Conservation (phyloP, 2,888 invertebrate species). For the Rotaria macrura region DNA sequence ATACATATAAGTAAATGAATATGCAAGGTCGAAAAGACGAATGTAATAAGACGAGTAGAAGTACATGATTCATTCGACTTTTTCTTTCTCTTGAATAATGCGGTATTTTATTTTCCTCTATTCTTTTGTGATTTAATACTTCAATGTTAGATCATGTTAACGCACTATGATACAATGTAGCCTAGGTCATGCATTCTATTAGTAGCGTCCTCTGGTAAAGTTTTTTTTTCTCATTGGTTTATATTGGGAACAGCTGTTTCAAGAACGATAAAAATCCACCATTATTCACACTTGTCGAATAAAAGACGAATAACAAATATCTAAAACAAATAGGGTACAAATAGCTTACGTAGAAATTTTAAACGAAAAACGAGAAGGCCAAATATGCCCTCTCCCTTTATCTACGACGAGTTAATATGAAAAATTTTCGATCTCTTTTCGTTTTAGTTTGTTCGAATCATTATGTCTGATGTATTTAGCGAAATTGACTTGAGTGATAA, state of each 20-base stretch:
- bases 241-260: slow-evolving; percentile 3
- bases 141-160: neutral
- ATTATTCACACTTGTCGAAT: neutral
- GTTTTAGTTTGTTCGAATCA: neutral
- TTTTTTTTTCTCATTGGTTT: neutral
- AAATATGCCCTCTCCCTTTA: too few species aligned
- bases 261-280: neutral
- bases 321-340: neutral
- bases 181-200: neutral
- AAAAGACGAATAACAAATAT: neutral
- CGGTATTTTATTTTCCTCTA: too few species aligned
- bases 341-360: neutral
- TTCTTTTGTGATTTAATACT: too few species aligned
- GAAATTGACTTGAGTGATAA: neutral
- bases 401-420: too few species aligned
- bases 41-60: too few species aligned
- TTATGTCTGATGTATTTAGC: neutral
- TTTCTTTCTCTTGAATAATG: too few species aligned
- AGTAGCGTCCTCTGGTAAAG: slow-evolving; percentile 10
- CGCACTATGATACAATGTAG: neutral
- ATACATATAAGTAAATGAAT: too few species aligned
- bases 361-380: too few species aligned
- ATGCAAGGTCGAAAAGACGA: too few species aligned
- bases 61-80: too few species aligned
- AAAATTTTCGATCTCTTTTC: too few species aligned